Evolutionary conservation across 2,888 invertebrate species (phyloP).

Genomic region (Diarsia mendica): DNA sequence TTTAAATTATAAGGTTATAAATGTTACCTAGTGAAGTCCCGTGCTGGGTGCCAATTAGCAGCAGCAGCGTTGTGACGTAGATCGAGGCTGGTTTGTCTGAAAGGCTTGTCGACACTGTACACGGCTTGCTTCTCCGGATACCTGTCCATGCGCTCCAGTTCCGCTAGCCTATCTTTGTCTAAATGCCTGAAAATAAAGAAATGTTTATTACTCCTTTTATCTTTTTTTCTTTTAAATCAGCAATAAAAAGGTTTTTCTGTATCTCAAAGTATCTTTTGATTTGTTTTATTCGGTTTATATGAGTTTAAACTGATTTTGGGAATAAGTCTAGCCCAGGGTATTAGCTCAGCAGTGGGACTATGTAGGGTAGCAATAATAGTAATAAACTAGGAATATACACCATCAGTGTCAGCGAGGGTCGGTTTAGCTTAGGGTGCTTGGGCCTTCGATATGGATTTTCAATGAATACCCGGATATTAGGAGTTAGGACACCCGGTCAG

Average conservation of each 20-base stretch:
- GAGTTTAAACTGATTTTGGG: too few relatives aligned
- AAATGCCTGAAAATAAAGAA: conserved; percentile 77
- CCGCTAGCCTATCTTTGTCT: conserved; percentile 86
- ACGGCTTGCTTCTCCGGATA: conserved; percentile 89
- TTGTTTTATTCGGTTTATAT: too few relatives aligned
- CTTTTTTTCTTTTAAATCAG: too few relatives aligned
- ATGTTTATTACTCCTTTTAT: not conserved
- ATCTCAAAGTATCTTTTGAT: too few relatives aligned
- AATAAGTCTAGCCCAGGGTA: too few relatives aligned
- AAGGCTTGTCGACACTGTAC: conserved; percentile 88
- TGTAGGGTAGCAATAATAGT: too few relatives aligned
- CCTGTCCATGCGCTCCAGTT: conserved; percentile 87
- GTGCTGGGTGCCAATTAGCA: conserved; percentile 86
- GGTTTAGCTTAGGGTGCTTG: too few relatives aligned
- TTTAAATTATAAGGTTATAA: not conserved
- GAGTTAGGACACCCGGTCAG: not conserved
- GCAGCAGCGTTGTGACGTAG: conserved; percentile 82
- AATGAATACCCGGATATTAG: not conserved
- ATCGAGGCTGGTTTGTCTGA: conserved; percentile 88
- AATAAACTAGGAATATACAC: too few relatives aligned
- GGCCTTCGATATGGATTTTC: too few relatives aligned
- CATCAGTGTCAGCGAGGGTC: too few relatives aligned
- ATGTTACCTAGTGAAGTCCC: conserved; percentile 87
- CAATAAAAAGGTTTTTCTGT: too few relatives aligned
- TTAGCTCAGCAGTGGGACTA: too few relatives aligned